Base-by-base conservation (phyloP, 2,888 invertebrate genomes). In the Chrysodeixis includens region DNA sequence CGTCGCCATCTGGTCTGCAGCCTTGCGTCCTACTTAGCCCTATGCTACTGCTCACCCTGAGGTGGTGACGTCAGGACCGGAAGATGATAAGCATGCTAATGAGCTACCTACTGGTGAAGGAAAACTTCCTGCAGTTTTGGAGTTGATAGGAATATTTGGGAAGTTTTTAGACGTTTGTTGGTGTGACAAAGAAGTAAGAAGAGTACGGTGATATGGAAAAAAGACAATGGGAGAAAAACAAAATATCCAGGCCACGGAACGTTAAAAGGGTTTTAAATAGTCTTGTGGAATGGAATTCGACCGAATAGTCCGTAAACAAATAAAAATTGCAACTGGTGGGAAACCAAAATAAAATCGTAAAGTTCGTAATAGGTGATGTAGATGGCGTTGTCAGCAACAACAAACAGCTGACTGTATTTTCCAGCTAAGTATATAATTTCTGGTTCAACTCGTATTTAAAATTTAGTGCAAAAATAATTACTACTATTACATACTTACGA, bases 21-120 rank as follows among this genome's bases (percentile, higher is more conserved):
- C 92, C 93, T 92, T 91, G 64, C 85, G 78, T 79, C 90, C 85
- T 84, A 85, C 87, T 80, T 82, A 70, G 78, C 84, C 84, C 82
- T 84, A 78, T 74, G 78, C 69, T 61, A 26, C 76, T 84, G 84
- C 86, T 87, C 86, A 83, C 72, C 79, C 70, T 63, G 73, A 74
- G 65, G 55, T 51, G 32, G 62, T 75, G 76, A 74, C 66, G 74
- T 80, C 72, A 79, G 52, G 60, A 66, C 69, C 76, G 78, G 75
- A 76, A 76, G 77, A 56, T 66, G 76, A 79, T 77, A 78, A 59
- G 64, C 71, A 78, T 80, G 78, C 72, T 69, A 80, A 81, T 81
- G 32, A 30, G 51, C 66, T 61, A 51, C 71, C 67, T 77, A 65
- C 78, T 69, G 49, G 16, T 62, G 22, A 65, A 53, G 54, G 49